Conservation (phyloP, 2,888 invertebrate genomes). For the Apotomis capreana region DNA sequence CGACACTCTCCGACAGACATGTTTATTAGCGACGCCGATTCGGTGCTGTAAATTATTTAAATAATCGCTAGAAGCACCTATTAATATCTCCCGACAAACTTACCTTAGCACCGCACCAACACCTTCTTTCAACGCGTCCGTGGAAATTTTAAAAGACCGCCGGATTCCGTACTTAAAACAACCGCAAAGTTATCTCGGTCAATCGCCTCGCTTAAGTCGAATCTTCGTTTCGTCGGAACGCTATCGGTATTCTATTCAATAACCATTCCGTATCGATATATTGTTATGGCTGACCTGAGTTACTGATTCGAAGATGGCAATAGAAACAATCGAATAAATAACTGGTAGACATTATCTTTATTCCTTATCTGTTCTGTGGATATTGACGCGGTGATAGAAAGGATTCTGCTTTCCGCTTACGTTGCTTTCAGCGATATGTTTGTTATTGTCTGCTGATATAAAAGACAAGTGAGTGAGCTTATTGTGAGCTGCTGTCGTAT, state of each 20-base stretch:
- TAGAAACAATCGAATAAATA: constrained; percentile 77
- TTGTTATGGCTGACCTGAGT: constrained; percentile 78
- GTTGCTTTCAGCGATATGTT: constrained; percentile 41
- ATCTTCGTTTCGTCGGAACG: constrained; percentile 59
- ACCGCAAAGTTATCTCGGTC: constrained; percentile 30
- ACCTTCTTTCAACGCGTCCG: not conserved
- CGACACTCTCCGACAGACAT: constrained; percentile 54
- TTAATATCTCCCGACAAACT: constrained; percentile 52
- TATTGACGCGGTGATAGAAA: constrained; percentile 40
- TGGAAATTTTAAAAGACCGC: not conserved
- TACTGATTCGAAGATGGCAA: constrained; percentile 74
- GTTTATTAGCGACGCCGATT: constrained; percentile 63
- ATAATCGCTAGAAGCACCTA: constrained; percentile 58
- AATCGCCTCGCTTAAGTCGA: constrained; percentile 51
- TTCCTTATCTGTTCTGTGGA: constrained; percentile 58
- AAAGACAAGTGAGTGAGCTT: constrained; percentile 30
- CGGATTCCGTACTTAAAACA: not conserved
- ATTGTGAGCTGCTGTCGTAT: constrained; percentile 12
- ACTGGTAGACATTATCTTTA: constrained; percentile 68
- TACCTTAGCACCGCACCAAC: constrained; percentile 34
- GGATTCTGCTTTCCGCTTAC: constrained; percentile 33
- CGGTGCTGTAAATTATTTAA: constrained; percentile 66
- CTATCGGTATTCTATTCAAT: constrained; percentile 73
- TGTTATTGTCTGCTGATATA: constrained; percentile 25
- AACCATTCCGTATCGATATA: constrained; percentile 76